phyloP scores from a whole-genome alignment of 2,797 vertebrate genomes.

The Xenopus petersii region DNA sequence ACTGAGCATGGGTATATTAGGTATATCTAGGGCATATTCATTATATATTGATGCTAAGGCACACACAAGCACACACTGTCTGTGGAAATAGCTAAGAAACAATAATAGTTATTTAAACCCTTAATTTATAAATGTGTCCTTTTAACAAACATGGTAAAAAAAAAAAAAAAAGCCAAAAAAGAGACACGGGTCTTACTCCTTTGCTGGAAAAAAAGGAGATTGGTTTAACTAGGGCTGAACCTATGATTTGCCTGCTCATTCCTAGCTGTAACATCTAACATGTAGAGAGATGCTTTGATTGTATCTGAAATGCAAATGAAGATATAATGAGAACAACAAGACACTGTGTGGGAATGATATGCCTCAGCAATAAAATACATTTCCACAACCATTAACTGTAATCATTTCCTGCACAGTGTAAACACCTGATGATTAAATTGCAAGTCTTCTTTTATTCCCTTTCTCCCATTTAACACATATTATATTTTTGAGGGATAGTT shows the following conservation, averaged over 20 bases:
- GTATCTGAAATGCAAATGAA: slow-evolving; percentile 33
- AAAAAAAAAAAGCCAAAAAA: background rate
- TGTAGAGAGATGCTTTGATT: slow-evolving; percentile 8
- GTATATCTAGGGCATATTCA: too few species aligned
- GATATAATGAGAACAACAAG: slow-evolving; percentile 19
- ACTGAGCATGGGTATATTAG: too few species aligned
- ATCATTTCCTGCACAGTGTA: slow-evolving; percentile 17
- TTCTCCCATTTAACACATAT: background rate
- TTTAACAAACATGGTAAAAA: background rate
- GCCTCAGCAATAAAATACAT: slow-evolving; percentile 19
- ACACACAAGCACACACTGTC: too few species aligned
- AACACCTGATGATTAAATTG: slow-evolving; percentile 26
- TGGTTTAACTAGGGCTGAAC: background rate
- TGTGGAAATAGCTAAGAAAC: too few species aligned
- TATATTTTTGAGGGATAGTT: background rate
- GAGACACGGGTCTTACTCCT: background rate
- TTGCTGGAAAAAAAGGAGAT: background rate
- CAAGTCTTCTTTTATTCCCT: background rate
- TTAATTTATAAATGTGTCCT: background rate
- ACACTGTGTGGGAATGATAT: slow-evolving; percentile 8
- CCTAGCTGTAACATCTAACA: background rate
- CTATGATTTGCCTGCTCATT: background rate
- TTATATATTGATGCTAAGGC: too few species aligned
- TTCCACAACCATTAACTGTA: slow-evolving; percentile 7
- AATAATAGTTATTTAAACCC: background rate